These are phyloP conservation scores for Pelvicachromis taeniatus DNA, from an alignment of 2,113 vertebrate genomes.

Conservation along the genomic window DNA sequence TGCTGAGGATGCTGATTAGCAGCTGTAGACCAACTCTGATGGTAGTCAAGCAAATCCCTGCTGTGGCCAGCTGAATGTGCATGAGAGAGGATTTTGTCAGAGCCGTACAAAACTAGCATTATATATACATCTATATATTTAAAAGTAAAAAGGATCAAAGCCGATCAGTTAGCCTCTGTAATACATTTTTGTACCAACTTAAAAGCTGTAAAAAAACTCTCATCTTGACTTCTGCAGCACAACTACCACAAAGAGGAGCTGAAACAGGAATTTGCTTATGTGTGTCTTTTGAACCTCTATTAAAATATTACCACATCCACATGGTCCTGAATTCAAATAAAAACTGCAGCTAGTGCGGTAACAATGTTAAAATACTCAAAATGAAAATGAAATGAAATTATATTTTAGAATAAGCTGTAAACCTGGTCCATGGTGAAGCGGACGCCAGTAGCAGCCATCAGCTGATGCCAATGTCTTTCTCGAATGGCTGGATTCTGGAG, in stretches of 20 bases:
- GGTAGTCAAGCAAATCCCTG: background rate
- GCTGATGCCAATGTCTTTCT: slow-evolving; percentile 87
- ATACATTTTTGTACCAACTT: background rate
- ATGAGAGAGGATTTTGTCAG: background rate
- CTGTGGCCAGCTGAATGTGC: background rate
- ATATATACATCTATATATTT: background rate
- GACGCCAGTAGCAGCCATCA: slow-evolving; percentile 84
- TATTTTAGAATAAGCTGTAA: background rate
- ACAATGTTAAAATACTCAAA: background rate
- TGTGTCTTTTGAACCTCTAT: background rate
- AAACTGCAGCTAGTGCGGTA: background rate
- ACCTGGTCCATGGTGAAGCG: slow-evolving; percentile 81
- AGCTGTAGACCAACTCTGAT: background rate
- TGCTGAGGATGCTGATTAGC: background rate
- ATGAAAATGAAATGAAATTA: background rate
- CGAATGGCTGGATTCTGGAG: slow-evolving; percentile 89
- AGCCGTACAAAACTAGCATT: background rate
- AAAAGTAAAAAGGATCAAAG: background rate
- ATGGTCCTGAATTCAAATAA: background rate
- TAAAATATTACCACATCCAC: background rate
- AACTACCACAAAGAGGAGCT: background rate
- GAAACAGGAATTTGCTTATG: background rate
- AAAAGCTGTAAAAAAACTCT: background rate
- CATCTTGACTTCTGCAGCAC: background rate
- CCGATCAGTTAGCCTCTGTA: background rate